Evolutionary conservation across 2,113 vertebrate genomes (phyloP), one percentile per base, ranked within the genome.

Genomic region (Tauraco erythrolophus): DNA sequence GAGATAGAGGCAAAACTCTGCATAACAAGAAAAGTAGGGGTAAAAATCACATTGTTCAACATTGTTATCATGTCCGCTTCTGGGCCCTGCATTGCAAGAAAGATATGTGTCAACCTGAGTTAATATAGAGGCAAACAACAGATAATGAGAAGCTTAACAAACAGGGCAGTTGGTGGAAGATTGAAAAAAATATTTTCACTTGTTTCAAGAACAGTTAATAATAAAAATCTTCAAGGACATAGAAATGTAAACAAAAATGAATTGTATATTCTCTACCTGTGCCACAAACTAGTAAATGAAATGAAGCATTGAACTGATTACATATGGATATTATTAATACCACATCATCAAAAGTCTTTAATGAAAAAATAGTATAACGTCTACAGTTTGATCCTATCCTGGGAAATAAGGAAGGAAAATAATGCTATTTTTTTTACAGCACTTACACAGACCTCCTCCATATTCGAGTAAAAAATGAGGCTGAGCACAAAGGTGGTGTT

Each of bases 1-100:
- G 25, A 30, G 4, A 45, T 0, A 37, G 39, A 53, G 37, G 6
- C 2, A 66, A 79, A 70, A 1, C 2, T 2, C 39, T 31, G 2
- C 2, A 53, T 19, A 65, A 57, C 2, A 84, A 50, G 28, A 60
- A 46, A 84, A 46, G 4, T 3, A 79, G 19, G 21, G 9, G 8
- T 58, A 27, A 71, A 58, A 7, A 0, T 1, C 6, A 15, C 18
- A 10, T 48, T 46, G 7, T 72, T 80, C 24, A 50, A 35, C 19
- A 22, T 6, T 35, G 12, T 77, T 81, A 56, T 30, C 6, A 41
- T 37, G 4, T 16, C 11, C 17, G 10, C 2, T 60, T 72, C 22
- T 43, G 10, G 14, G 4, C 21, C 14, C 24, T 14, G 3, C 35
- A 33, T 31, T 57, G 9, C 16, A 48, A 69, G 54, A 48, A 77